A percentile compares a stretch with the other conserved stretches of the same genome.
Evolutionary conservation across 2,888 invertebrate species (phyloP).

Genomic region (Esperia sulphurella): DNA sequence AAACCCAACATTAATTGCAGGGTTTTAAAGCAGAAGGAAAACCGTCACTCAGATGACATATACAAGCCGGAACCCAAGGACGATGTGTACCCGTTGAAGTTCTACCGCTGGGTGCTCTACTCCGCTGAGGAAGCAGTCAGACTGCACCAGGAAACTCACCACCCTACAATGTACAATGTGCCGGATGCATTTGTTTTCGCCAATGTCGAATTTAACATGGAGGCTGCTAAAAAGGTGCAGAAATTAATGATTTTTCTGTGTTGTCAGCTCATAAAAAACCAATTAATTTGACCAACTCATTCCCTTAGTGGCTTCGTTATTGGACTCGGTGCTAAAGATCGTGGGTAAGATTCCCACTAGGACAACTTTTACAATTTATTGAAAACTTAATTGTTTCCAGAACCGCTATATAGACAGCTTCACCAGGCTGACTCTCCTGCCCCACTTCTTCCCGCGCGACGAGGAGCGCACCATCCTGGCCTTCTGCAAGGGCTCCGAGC

Average conservation of each 20-base stretch:
- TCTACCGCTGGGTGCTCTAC: slow-evolving; percentile 80
- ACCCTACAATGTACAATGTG: slow-evolving; percentile 89
- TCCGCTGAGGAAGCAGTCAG: slow-evolving; percentile 87
- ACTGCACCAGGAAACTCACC: slow-evolving; percentile 89
- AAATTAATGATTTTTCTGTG: neutral
- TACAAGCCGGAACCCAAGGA: slow-evolving; percentile 68
- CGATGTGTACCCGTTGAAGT: slow-evolving; percentile 81
- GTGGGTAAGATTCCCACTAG: no score
- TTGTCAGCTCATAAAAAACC: no score
- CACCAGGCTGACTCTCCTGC: slow-evolving; percentile 81
- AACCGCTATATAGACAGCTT: slow-evolving; percentile 85
- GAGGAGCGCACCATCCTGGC: slow-evolving; percentile 85
- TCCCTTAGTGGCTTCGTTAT: no score
- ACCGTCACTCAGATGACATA: slow-evolving; percentile 80
- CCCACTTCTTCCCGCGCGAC: slow-evolving; percentile 84
- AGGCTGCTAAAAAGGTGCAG: slow-evolving; percentile 82
- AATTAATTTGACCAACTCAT: no score
- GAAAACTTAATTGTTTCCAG: slow-evolving; percentile 48
- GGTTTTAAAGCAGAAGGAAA: slow-evolving; percentile 46
- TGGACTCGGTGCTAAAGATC: no score
- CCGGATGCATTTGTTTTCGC: slow-evolving; percentile 85
- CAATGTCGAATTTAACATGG: slow-evolving; percentile 89
- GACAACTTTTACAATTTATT: no score
- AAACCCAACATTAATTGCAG: slow-evolving; percentile 28
- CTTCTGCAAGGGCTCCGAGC: slow-evolving; percentile 84